A percentile compares a stretch with the other conserved stretches of the same genome.
These are phyloP conservation scores for Macheiramphus alcinus DNA, from an alignment of 2,113 vertebrate genomes.

Conservation along the genomic window DNA sequence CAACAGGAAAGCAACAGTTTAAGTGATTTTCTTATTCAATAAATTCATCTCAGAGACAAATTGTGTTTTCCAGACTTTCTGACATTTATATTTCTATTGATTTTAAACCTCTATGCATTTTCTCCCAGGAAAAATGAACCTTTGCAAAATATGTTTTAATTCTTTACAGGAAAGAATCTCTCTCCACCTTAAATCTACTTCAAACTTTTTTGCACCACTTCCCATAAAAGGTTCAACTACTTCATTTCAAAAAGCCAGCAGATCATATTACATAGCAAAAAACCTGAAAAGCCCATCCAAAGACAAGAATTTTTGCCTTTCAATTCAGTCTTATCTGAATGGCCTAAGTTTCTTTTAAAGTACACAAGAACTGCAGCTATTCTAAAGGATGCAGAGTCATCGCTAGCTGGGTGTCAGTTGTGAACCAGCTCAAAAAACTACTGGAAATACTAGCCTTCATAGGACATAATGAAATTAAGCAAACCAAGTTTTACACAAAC, in stretches of 20 bases:
- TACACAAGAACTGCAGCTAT: neutral
- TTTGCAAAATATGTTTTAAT: neutral
- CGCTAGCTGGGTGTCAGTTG: neutral
- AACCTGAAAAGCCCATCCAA: neutral
- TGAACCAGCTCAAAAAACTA: neutral
- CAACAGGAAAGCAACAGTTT: neutral
- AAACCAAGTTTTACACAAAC: neutral
- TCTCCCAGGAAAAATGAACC: neutral
- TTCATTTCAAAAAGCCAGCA: neutral
- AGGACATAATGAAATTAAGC: neutral
- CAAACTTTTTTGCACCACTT: neutral
- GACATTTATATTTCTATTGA: neutral
- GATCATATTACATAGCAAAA: neutral
- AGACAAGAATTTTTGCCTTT: neutral
- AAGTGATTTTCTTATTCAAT: neutral
- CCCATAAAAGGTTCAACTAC: neutral
- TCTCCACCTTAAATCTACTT: neutral
- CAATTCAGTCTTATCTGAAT: neutral
- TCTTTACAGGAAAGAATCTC: neutral
- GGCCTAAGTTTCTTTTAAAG: neutral
- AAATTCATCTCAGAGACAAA: neutral
- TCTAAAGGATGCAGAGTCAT: neutral
- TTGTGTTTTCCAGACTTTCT: neutral
- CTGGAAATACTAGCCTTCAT: neutral
- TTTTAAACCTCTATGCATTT: neutral